phyloP scores from a whole-genome alignment of 2,888 invertebrate genomes.

The Caenorhabditis sp. region DNA sequence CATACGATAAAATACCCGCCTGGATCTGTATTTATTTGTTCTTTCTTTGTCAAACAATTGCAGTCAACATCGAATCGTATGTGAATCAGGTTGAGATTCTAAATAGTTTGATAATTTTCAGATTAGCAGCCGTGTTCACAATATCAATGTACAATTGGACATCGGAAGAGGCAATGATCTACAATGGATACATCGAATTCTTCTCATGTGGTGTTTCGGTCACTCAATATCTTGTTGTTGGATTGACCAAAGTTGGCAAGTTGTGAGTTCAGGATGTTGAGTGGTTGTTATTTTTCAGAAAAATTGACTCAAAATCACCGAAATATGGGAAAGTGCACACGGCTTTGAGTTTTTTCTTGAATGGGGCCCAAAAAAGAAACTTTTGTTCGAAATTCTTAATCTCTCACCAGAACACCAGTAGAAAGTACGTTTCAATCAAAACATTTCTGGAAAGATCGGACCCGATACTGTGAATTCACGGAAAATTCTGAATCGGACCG shows the following conservation, averaged over 20 bases:
- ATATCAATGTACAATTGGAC: constrained; percentile 57
- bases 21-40: constrained; percentile 43
- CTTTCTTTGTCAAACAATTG: constrained; percentile 42
- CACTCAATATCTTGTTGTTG: constrained; percentile 35
- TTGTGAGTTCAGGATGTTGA: constrained; percentile 24
- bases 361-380: too few species aligned
- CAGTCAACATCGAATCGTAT: constrained; percentile 40
- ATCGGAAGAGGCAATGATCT: constrained; percentile 49
- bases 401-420: too few species aligned
- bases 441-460: too few species aligned
- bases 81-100: not conserved
- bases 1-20: constrained; percentile 38
- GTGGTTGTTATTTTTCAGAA: not conserved
- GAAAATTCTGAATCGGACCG: too few species aligned
- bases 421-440: too few species aligned
- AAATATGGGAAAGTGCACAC: too few species aligned
- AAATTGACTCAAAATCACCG: too few species aligned
- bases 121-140: constrained; percentile 43
- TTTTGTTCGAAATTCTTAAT: too few species aligned
- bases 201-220: constrained; percentile 38
- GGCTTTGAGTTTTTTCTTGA: too few species aligned
- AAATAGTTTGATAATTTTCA: not conserved
- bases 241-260: constrained; percentile 40
- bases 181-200: constrained; percentile 48
- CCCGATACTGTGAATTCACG: too few species aligned